Evolutionary conservation across 2,113 vertebrate genomes (phyloP), one percentile per base, ranked within the genome.

Genomic region (Platysteira castanea): DNA sequence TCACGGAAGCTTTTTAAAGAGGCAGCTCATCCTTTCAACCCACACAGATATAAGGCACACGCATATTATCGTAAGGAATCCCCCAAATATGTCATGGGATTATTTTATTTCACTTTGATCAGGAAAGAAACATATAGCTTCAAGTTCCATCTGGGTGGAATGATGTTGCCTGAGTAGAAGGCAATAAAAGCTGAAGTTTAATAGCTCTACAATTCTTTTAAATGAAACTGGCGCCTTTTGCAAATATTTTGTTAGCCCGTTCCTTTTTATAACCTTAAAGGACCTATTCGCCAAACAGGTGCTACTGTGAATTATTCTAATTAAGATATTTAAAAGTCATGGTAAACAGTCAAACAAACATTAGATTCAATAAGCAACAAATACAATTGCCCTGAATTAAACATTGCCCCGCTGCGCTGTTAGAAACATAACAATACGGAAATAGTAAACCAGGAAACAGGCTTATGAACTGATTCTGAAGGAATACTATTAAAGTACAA

Each of bases 1-100:
- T 96, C 96, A 96, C 27, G 21, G 95, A 94, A 98, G 73, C 52
- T 69, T 98, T 97, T 98, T 98, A 98, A 98, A 98, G 97, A 96
- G 96, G 95, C 97, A 98, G 97, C 35, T 60, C 78, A 79, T 93
- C 65, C 93, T 94, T 87, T 89, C 12, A 24, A 77, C 88, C 69
- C 60, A 65, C 16, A 4, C 50, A 61, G 61, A 64, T 39, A 42
- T 2, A 56, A 60, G 64, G 78, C 27, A 27, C 42, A 49, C 0
- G 0, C 15, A 35, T 28, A 22, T 56, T 41, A 77, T 68, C 2
- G 0, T 13, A 35, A 0, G 5, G 78, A 47, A 53, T 80, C 61
- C 46, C 52, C 44, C 11, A 73, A 16, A 30, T 28, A 6, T 33
- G 27, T 27, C 31, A 11, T 3, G 11, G 50, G 39, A 31, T 17